These are phyloP conservation scores for Pelochelys cantorii DNA, from an alignment of 2,797 vertebrate species.

Conservation along the genomic window DNA sequence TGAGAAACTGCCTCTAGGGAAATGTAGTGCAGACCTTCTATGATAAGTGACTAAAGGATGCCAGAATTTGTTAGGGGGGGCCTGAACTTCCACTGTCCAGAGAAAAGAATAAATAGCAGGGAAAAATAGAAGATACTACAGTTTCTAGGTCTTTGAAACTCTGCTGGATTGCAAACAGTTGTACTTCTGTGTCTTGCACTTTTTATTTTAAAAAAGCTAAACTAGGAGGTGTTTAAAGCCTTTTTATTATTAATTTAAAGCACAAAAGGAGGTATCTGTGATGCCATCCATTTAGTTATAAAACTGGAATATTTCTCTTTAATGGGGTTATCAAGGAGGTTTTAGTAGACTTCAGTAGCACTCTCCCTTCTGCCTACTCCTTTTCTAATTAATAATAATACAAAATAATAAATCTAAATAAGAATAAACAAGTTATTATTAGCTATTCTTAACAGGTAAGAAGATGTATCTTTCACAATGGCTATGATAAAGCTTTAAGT, in stretches of 20 bases:
- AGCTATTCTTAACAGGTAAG: not conserved
- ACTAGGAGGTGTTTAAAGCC: constrained; percentile 64
- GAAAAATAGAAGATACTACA: not conserved
- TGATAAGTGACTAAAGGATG: not conserved
- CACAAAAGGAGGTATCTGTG: constrained; percentile 11
- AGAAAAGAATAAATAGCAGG: not conserved
- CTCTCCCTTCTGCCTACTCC: constrained; percentile 3
- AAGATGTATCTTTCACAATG: not conserved
- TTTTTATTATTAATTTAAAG: constrained; percentile 61
- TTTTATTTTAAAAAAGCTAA: constrained; percentile 71
- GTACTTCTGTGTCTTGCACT: constrained; percentile 62
- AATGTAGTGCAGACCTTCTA: not conserved
- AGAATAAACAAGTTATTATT: not conserved
- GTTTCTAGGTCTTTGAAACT: not conserved
- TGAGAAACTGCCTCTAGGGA: not conserved
- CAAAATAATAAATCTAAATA: not conserved
- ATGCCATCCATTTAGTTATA: constrained; percentile 20
- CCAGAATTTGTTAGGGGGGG: not conserved
- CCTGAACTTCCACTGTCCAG: no score
- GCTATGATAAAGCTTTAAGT: not conserved
- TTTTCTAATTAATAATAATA: constrained; percentile 44
- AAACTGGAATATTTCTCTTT: constrained; percentile 44
- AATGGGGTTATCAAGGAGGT: not conserved
- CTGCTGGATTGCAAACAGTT: not conserved
- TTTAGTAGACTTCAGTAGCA: not conserved